Percentiles rank a stretch among this genome's conserved stretches.
These are phyloP conservation scores for Amazonetta brasiliensis DNA, from an alignment of 2,797 vertebrate species.

Conservation along the genomic window DNA sequence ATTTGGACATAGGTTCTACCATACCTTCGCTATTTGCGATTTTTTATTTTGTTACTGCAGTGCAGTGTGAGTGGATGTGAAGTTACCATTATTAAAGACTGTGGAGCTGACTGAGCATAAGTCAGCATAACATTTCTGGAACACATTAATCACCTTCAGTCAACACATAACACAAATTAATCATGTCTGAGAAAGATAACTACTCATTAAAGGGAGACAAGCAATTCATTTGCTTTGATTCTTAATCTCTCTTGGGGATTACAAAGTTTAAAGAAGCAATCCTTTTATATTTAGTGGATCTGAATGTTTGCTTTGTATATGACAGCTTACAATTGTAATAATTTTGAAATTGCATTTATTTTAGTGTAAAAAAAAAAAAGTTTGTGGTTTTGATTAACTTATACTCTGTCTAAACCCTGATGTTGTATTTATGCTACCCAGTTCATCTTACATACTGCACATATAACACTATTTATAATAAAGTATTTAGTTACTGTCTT, in stretches of 20 bases:
- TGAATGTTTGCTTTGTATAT: background rate
- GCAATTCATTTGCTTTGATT: slow-evolving; percentile 14
- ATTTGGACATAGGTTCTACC: background rate
- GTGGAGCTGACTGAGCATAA: background rate
- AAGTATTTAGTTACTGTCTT: background rate
- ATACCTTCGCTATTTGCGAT: background rate
- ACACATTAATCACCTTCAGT: background rate
- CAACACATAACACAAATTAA: slow-evolving; percentile 3
- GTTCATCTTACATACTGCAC: background rate
- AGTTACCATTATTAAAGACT: background rate
- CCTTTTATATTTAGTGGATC: background rate
- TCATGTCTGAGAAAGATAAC: background rate
- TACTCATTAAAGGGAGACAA: slow-evolving; percentile 8
- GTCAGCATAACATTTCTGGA: background rate
- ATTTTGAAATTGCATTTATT: background rate
- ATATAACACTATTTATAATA: background rate
- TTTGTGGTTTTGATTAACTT: background rate
- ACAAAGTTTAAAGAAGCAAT: background rate
- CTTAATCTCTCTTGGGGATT: background rate
- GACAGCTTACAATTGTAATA: background rate
- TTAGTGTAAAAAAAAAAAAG: background rate
- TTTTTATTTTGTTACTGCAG: background rate
- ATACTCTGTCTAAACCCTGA: background rate
- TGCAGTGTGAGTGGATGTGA: background rate
- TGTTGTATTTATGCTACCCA: background rate